Evolutionary conservation across 2,888 invertebrate species (phyloP).

Genomic region (Tetrapedia diversipes): DNA sequence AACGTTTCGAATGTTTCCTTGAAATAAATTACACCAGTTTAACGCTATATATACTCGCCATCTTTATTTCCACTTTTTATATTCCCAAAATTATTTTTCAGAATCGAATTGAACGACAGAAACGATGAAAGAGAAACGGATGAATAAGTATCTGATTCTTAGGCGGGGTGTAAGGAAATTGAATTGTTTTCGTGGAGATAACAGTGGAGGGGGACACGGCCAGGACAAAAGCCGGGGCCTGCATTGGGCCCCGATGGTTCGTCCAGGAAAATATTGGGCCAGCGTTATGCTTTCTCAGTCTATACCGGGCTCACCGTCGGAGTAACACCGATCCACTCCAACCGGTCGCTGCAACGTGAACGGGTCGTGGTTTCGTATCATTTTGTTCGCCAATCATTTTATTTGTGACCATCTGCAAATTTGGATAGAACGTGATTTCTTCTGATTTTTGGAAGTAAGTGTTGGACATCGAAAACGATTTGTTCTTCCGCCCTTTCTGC

Average conservation of each 20-base stretch:
- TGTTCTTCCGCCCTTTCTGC: not conserved
- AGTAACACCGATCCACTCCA: conserved; percentile 41
- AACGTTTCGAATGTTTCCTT: too few relatives aligned
- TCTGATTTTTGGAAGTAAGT: conserved; percentile 20
- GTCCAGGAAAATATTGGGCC: conserved; percentile 67
- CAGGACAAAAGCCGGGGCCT: conserved; percentile 60
- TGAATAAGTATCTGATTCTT: not conserved
- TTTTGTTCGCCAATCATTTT: not conserved
- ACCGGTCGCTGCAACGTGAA: conserved; percentile 23
- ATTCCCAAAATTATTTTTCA: not conserved
- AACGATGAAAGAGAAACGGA: not conserved
- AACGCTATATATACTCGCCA: too few relatives aligned
- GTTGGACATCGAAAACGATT: not conserved
- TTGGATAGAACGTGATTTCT: conserved; percentile 24
- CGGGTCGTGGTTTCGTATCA: conserved; percentile 17
- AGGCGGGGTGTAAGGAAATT: not conserved
- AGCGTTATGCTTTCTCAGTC: conserved; percentile 74
- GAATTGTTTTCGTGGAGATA: not conserved
- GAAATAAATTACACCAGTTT: too few relatives aligned
- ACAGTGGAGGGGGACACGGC: conserved; percentile 10
- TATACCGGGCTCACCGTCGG: conserved; percentile 70
- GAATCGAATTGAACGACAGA: not conserved
- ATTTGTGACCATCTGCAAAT: not conserved
- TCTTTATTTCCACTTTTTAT: not conserved
- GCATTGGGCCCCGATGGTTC: conserved; percentile 66